A percentile compares a stretch with the other conserved stretches of the same genome.
These are phyloP conservation scores for Bradypodion pumilum DNA, from an alignment of 2,797 vertebrate genomes.

Conservation along the genomic window DNA sequence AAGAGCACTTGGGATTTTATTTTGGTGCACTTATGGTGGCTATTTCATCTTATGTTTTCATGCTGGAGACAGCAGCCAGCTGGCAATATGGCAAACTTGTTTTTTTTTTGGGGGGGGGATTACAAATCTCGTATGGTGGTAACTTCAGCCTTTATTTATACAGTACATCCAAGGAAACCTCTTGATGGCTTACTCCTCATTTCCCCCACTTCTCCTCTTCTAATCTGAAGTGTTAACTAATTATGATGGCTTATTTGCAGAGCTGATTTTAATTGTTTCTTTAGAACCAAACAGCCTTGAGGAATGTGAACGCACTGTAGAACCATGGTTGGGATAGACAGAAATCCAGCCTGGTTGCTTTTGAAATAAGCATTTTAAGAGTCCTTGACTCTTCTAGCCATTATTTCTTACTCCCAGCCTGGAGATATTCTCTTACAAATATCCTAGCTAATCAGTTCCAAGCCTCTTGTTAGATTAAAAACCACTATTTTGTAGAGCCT, in stretches of 20 bases:
- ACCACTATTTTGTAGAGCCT: constrained; percentile 39
- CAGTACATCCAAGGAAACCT: not conserved
- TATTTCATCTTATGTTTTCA: constrained; percentile 24
- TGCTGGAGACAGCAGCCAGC: constrained; percentile 18
- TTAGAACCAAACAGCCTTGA: constrained; percentile 34
- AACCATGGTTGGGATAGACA: not conserved
- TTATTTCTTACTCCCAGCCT: constrained; percentile 20
- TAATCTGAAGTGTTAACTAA: not conserved
- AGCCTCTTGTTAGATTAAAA: constrained; percentile 28
- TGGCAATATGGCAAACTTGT: constrained; percentile 13
- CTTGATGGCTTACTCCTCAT: not conserved
- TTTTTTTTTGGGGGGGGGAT: not conserved
- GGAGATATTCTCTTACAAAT: constrained; percentile 35
- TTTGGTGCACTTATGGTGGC: constrained; percentile 29
- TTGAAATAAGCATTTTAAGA: constrained; percentile 22
- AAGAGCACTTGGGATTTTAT: constrained; percentile 34
- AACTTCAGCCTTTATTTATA: not conserved
- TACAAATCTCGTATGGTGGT: not conserved
- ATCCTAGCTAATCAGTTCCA: constrained; percentile 18
- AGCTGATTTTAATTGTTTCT: constrained; percentile 24
- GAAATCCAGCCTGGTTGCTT: constrained; percentile 16
- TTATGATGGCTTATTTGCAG: not conserved
- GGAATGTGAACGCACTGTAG: constrained; percentile 18
- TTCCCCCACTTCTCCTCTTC: not conserved
- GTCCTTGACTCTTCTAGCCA: not conserved